Percentiles rank a stretch among this genome's conserved stretches.
Evolutionary conservation across 2,888 invertebrate species (phyloP).

Genomic region (Hypsopygia costalis): DNA sequence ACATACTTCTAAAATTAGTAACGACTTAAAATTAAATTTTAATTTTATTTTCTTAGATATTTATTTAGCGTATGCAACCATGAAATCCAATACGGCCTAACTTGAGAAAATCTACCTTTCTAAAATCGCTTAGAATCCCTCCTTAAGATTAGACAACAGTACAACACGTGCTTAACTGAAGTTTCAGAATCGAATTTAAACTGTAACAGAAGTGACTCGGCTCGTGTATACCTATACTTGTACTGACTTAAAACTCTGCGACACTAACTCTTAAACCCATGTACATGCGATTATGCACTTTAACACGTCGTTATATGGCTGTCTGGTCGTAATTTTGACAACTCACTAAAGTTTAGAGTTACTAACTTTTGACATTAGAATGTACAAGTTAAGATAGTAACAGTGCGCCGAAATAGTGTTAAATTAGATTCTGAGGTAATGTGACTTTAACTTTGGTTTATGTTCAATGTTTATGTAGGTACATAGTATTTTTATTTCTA

Average conservation of each 20-base stretch:
- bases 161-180: slow-evolving; percentile 19
- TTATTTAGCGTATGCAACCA: too few relatives aligned
- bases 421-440: slow-evolving; percentile 24
- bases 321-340: slow-evolving; percentile 3
- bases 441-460: slow-evolving; percentile 19
- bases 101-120: too few relatives aligned
- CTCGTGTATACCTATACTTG: slow-evolving; percentile 17
- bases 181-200: slow-evolving; percentile 26
- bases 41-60: too few relatives aligned
- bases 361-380: slow-evolving; percentile 28
- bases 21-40: too few relatives aligned
- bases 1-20: too few relatives aligned
- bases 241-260: slow-evolving; percentile 18
- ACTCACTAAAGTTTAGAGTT: slow-evolving; percentile 20
- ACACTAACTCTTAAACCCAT: slow-evolving; percentile 14
- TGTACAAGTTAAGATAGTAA: slow-evolving; percentile 24
- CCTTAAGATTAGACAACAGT: slow-evolving; percentile 17
- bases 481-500: too few relatives aligned
- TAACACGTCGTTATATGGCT: slow-evolving; percentile 10
- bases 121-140: neutral
- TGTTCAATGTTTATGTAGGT: neutral
- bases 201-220: slow-evolving; percentile 21
- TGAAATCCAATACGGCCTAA: too few relatives aligned
- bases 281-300: slow-evolving; percentile 13
- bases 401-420: slow-evolving; percentile 21